phyloP scores from a whole-genome alignment of 1,140 invertebrate genomes.

The Muscidifurax raptorellus region DNA sequence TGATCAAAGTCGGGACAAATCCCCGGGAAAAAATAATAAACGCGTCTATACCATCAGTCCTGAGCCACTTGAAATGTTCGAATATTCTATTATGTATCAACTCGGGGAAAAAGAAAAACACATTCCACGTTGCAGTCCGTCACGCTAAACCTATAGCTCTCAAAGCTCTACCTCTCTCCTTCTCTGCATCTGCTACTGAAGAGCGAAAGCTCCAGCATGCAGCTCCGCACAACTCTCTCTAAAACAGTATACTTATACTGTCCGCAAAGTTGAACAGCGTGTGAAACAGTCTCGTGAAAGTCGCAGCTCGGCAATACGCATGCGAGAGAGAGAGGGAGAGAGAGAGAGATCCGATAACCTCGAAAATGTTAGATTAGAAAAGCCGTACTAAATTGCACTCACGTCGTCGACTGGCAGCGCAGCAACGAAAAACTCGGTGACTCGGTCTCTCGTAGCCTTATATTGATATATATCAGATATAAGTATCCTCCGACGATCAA shows the following conservation, averaged over 20 bases:
- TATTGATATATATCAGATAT: too few species aligned
- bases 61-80: too few species aligned
- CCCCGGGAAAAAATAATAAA: too few species aligned
- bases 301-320: not conserved
- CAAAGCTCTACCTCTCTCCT: not conserved
- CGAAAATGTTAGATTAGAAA: not conserved
- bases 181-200: not conserved
- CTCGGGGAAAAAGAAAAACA: not conserved
- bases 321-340: too few species aligned
- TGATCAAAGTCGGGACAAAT: too few species aligned
- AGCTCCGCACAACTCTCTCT: not conserved
- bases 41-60: too few species aligned
- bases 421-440: not conserved
- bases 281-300: not conserved
- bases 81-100: not conserved
- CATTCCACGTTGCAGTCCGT: not conserved
- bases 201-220: not conserved
- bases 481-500: constrained; percentile 18
- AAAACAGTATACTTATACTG: too few species aligned
- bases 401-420: not conserved
- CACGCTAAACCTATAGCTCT: too few species aligned
- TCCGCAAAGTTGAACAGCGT: not conserved
- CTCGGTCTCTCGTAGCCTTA: not conserved
- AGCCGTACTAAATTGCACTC: not conserved
- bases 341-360: not conserved